phyloP scores from a whole-genome alignment of 2,888 invertebrate genomes.

The Patella pellucida region DNA sequence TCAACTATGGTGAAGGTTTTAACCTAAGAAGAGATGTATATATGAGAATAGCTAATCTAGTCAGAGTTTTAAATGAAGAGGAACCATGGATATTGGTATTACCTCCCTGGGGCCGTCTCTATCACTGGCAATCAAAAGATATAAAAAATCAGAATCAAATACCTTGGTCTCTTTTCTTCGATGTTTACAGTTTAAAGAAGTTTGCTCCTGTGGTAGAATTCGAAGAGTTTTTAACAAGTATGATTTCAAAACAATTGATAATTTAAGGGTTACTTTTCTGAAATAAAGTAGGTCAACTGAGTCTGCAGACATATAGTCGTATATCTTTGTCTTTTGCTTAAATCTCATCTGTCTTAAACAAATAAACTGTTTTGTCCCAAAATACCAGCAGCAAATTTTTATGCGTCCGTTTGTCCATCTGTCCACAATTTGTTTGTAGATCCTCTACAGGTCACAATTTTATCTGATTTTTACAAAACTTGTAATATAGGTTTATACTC shows the following conservation, averaged over 20 bases:
- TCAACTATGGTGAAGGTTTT: slow-evolving; percentile 96
- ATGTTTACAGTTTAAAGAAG: slow-evolving; percentile 81
- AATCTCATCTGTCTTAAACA: too few species aligned
- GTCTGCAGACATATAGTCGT: too few species aligned
- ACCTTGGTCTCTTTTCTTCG: slow-evolving; percentile 90
- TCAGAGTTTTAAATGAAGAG: slow-evolving; percentile 77
- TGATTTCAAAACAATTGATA: slow-evolving; percentile 24
- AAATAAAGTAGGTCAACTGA: too few species aligned
- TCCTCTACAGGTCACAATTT: too few species aligned
- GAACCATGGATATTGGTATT: slow-evolving; percentile 78
- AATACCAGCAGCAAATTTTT: too few species aligned
- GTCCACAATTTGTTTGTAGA: too few species aligned
- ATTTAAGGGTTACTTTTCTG: too few species aligned
- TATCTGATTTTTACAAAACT: too few species aligned
- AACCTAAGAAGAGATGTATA: slow-evolving; percentile 97
- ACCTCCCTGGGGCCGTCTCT: slow-evolving; percentile 91
- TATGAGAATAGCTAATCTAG: slow-evolving; percentile 89
- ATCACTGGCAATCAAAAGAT: slow-evolving; percentile 83
- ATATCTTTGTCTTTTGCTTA: too few species aligned
- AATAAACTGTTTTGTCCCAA: too few species aligned
- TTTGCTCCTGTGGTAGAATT: slow-evolving; percentile 91
- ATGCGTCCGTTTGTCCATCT: too few species aligned
- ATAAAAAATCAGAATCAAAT: slow-evolving; percentile 75
- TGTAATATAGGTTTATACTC: too few species aligned
- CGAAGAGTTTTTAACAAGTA: slow-evolving; percentile 82